Evolutionary conservation across 37 sponge, comb jelly and placozoan genomes (phyloP).

Genomic region (Beroe forskalii): DNA sequence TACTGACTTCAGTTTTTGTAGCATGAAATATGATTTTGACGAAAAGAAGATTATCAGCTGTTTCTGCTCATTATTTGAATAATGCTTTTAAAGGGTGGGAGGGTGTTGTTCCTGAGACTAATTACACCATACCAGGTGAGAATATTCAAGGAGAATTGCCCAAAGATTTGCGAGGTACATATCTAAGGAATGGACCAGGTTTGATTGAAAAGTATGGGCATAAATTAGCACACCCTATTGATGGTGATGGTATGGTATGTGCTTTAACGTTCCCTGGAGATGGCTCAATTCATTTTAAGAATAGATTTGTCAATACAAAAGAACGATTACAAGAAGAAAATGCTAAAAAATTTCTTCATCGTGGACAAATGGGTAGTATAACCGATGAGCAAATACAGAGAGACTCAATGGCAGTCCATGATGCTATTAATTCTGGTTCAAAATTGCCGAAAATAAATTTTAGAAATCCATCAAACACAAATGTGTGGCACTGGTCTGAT

Average conservation of each 20-base stretch:
- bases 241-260: constrained; percentile 93
- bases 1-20: no score
- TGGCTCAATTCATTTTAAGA: constrained; percentile 78
- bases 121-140: constrained; percentile 75
- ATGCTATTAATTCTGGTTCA: constrained; percentile 65
- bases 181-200: constrained; percentile 85
- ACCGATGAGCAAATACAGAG: neutral
- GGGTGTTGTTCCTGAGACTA: constrained; percentile 68
- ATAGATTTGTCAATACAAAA: constrained; percentile 74
- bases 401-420: constrained; percentile 66
- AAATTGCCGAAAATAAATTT: constrained; percentile 70
- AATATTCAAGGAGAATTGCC: constrained; percentile 79
- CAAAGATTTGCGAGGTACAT: constrained; percentile 70
- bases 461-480: constrained; percentile 90
- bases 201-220: constrained; percentile 82
- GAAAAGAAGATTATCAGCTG: neutral
- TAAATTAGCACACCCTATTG: constrained; percentile 82
- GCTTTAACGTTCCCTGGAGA: constrained; percentile 75
- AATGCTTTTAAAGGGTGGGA: constrained; percentile 73
- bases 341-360: constrained; percentile 70
- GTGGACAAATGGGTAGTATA: constrained; percentile 84
- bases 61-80: constrained; percentile 9
- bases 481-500: constrained; percentile 92
- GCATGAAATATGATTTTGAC: neutral
- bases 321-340: constrained; percentile 73